Evolutionary conservation across 2,113 vertebrate species (phyloP).

Genomic region (Dasyprocta punctata): DNA sequence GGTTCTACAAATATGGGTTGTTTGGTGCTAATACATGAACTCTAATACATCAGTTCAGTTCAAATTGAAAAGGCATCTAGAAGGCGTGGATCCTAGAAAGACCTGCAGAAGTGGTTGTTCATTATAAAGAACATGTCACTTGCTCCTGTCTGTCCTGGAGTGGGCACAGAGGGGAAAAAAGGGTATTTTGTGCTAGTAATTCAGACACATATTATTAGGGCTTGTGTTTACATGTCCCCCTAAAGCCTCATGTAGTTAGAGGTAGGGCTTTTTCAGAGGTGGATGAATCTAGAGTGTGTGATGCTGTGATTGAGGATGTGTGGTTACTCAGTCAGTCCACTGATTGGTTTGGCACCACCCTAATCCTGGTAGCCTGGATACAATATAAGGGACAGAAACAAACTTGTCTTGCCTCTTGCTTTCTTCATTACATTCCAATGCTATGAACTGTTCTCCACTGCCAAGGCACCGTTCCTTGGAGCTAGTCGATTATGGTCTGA

Average conservation of each 20-base stretch:
- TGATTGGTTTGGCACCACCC: not conserved
- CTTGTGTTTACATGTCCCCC: not conserved
- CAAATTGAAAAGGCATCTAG: not conserved
- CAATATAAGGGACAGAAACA: not conserved
- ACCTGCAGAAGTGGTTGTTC: not conserved
- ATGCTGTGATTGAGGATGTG: not conserved
- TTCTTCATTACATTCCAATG: not conserved
- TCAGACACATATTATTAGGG: not conserved
- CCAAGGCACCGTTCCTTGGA: not conserved
- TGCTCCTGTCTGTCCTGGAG: not conserved
- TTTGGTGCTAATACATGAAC: not conserved
- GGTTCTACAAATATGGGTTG: not conserved
- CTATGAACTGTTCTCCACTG: not conserved
- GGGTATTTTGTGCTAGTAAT: not conserved
- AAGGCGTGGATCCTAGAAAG: not conserved
- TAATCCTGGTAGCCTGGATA: not conserved
- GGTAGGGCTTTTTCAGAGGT: not conserved
- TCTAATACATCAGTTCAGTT: not conserved
- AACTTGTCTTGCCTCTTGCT: not conserved
- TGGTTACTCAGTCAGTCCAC: not conserved
- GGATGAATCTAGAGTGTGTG: not conserved
- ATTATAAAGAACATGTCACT: not conserved
- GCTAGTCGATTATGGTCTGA: not conserved
- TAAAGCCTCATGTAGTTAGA: not conserved
- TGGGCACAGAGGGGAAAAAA: not conserved